Percentiles rank a stretch among this genome's conserved stretches.
These are phyloP conservation scores for Papilio glaucus DNA, from an alignment of 1,140 invertebrate genomes.

Conservation along the genomic window DNA sequence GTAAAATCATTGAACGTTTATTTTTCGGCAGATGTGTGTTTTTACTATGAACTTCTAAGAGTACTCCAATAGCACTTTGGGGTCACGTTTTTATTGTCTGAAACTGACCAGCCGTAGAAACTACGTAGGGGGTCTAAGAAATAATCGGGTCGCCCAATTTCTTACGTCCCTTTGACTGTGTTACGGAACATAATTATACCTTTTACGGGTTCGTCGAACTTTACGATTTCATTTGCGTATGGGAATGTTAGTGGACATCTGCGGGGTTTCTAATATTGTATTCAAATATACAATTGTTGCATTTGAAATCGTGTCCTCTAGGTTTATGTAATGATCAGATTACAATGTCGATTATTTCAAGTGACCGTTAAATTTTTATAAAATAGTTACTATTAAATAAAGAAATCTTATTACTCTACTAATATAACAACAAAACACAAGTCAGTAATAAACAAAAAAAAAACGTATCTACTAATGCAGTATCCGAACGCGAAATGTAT, in stretches of 20 bases:
- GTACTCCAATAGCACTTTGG: conserved; percentile 48
- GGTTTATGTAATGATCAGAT: conserved; percentile 6
- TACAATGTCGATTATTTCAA: neutral
- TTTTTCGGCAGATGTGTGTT: conserved; percentile 54
- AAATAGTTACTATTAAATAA: no score
- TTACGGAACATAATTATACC: conserved; percentile 72
- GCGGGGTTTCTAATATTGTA: conserved; percentile 65
- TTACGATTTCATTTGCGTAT: conserved; percentile 58
- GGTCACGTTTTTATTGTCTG: conserved; percentile 68
- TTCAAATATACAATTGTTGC: conserved; percentile 43
- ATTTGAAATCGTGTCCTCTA: conserved; percentile 39
- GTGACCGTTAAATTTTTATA: conserved; percentile 8
- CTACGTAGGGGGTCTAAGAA: conserved; percentile 64
- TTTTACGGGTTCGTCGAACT: conserved; percentile 76
- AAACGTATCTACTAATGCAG: neutral
- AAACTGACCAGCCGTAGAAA: conserved; percentile 75
- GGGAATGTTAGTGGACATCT: conserved; percentile 72
- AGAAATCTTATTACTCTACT: no score
- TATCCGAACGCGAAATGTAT: conserved; percentile 14
- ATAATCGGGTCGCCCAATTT: conserved; percentile 73
- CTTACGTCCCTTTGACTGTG: conserved; percentile 65
- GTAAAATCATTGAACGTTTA: neutral
- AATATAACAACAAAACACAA: no score
- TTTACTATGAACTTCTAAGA: conserved; percentile 47
- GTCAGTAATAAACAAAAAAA: no score